phyloP scores from a whole-genome alignment of 2,888 invertebrate species.

The Brachyptera risi region DNA sequence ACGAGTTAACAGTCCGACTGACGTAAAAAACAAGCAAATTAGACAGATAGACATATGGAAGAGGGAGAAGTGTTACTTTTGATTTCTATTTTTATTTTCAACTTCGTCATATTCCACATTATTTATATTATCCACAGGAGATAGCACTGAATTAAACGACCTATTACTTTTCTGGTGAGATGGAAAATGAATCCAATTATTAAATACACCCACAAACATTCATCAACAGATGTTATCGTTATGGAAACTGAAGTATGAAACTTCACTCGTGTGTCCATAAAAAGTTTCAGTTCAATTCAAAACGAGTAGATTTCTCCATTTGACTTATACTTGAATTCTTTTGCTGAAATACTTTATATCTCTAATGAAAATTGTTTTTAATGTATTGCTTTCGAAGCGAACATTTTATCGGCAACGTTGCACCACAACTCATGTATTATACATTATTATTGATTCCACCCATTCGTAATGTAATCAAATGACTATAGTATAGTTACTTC shows the following conservation, averaged over 20 bases:
- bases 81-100: background rate
- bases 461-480: slow-evolving; percentile 23
- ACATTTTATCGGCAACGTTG: slow-evolving; percentile 7
- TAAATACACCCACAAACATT: background rate
- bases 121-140: background rate
- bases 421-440: background rate
- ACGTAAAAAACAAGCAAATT: no score
- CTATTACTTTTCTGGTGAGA: background rate
- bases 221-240: background rate
- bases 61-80: background rate
- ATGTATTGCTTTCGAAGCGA: background rate
- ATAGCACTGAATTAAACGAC: background rate
- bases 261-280: background rate
- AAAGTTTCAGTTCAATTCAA: background rate
- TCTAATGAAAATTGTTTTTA: background rate
- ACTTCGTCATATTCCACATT: slow-evolving; percentile 2
- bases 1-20: background rate
- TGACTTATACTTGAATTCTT: background rate
- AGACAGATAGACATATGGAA: background rate
- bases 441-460: slow-evolving; percentile 21
- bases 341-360: background rate
- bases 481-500: background rate
- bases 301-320: background rate
- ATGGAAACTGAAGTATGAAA: background rate
- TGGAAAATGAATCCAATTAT: slow-evolving; percentile 11